phyloP scores from a whole-genome alignment of 2,113 vertebrate genomes.

The Mobula hypostoma region DNA sequence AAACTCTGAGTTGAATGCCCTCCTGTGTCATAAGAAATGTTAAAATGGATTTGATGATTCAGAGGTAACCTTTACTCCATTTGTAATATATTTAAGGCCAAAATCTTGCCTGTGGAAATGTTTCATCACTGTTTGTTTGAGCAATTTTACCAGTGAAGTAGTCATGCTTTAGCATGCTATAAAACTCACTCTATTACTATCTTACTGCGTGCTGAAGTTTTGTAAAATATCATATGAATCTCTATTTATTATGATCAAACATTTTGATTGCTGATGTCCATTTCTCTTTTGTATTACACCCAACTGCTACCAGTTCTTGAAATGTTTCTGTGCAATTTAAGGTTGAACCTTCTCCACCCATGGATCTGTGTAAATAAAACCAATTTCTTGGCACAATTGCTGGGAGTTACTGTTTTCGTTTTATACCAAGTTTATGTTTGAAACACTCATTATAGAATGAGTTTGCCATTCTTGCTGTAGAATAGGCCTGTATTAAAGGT shows the following conservation, averaged over 20 bases:
- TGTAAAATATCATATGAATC: neutral
- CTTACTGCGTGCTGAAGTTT: neutral
- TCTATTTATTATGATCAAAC: neutral
- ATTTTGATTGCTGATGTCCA: neutral
- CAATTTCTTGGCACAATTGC: neutral
- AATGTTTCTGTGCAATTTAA: constrained; percentile 33
- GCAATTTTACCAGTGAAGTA: neutral
- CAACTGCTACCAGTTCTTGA: neutral
- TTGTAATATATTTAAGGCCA: neutral
- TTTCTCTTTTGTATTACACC: neutral
- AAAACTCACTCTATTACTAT: neutral
- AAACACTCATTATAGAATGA: neutral
- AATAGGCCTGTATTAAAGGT: neutral
- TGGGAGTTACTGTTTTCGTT: neutral
- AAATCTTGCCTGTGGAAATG: neutral
- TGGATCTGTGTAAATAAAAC: constrained; percentile 8
- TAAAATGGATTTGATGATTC: neutral
- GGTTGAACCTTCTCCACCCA: neutral
- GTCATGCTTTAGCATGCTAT: neutral
- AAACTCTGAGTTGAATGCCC: no score
- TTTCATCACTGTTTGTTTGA: neutral
- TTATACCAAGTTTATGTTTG: neutral
- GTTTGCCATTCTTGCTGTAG: neutral
- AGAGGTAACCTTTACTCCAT: neutral
- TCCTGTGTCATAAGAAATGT: no score